Percentiles rank a stretch among this genome's conserved stretches.
Conservation (phyloP, 2,888 invertebrate genomes). For the Mylabris sibirica region DNA sequence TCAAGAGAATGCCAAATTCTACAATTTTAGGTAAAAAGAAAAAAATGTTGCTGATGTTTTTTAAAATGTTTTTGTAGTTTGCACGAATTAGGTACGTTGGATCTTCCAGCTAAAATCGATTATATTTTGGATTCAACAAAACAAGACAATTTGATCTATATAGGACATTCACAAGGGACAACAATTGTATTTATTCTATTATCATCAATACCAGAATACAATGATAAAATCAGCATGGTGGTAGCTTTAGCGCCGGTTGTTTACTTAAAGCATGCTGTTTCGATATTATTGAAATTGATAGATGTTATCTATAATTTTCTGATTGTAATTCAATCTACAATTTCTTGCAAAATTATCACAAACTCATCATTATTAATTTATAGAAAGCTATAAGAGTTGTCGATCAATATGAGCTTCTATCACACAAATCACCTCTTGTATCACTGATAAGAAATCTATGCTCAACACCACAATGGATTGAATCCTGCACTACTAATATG, state of each 20-base stretch:
- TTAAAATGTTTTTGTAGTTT: slow-evolving; percentile 15
- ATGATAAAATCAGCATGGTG: slow-evolving; percentile 69
- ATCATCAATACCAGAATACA: slow-evolving; percentile 68
- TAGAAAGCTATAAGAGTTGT: not conserved
- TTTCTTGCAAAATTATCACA: not conserved
- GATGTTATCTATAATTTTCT: not conserved
- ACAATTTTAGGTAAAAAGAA: slow-evolving; percentile 12
- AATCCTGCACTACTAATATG: not conserved
- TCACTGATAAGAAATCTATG: not conserved
- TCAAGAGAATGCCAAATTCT: slow-evolving; percentile 58
- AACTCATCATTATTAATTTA: not conserved
- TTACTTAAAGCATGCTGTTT: slow-evolving; percentile 61
- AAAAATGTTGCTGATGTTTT: slow-evolving; percentile 1
- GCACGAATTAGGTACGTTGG: slow-evolving; percentile 22
- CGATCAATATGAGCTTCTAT: not conserved
- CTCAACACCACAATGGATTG: not conserved
- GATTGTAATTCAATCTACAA: not conserved
- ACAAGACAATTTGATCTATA: slow-evolving; percentile 16
- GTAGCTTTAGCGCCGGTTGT: slow-evolving; percentile 73
- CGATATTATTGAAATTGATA: not conserved
- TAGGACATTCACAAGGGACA: slow-evolving; percentile 62
- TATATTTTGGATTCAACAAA: slow-evolving; percentile 23
- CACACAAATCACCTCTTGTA: not conserved
- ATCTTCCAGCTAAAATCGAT: slow-evolving; percentile 28
- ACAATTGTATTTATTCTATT: slow-evolving; percentile 71